These are phyloP conservation scores for Mus pahari DNA, from an alignment of 2,113 vertebrate species.

Conservation along the genomic window DNA sequence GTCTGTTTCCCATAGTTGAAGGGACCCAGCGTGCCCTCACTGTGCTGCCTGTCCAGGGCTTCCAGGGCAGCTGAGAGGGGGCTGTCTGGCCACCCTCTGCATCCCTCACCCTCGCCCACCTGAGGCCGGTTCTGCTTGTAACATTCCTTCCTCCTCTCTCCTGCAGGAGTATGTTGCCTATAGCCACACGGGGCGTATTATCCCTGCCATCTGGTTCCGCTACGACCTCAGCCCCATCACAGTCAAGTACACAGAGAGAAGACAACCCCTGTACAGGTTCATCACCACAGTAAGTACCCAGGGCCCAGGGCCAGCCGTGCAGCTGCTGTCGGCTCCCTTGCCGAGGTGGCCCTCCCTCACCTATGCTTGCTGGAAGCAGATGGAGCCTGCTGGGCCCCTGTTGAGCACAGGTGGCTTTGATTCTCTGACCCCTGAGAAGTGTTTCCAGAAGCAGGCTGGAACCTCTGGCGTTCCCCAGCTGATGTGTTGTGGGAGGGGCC, in stretches of 20 bases:
- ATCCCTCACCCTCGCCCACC: background rate
- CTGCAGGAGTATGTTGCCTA: constrained; percentile 97
- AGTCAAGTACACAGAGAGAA: constrained; percentile 98
- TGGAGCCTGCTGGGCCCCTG: background rate
- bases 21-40: background rate
- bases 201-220: constrained; percentile 99
- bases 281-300: constrained; percentile 95
- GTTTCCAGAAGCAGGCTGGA: background rate
- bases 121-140: background rate
- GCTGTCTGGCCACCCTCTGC: background rate
- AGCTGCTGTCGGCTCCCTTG: background rate
- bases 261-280: constrained; percentile 97
- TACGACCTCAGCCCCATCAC: constrained; percentile 99
- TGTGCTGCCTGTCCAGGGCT: background rate
- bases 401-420: background rate
- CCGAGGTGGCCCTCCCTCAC: fast-evolving
- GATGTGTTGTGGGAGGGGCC: background rate
- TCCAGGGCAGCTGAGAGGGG: no score
- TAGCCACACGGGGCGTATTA: constrained; percentile 98
- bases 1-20: background rate
- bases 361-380: fast-evolving
- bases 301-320: background rate
- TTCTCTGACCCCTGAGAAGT: background rate
- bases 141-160: background rate
- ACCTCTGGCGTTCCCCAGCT: background rate